Base-by-base conservation (phyloP, 2,113 vertebrate genomes). In the Cebus imitator region DNA sequence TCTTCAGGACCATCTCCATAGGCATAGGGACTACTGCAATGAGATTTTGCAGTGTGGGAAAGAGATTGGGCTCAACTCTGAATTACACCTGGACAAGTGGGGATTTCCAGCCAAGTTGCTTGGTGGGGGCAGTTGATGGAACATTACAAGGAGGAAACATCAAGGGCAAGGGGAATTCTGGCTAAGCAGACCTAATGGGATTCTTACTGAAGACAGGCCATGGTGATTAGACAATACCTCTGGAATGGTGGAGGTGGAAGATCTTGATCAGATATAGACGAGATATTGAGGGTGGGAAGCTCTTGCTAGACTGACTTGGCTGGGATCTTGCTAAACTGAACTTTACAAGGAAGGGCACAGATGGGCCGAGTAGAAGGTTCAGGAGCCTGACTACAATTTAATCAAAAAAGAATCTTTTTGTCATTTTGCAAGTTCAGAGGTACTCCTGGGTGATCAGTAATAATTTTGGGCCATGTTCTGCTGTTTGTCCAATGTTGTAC, bases 391-490 rank as follows among this genome's bases (percentile, higher is more conserved):
- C 14, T 68, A 13, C 43, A 68, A n/a, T 55, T 79, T 68, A 43
- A 43, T 76, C 68, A 52, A 40, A 27, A 50, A 68, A 68, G 16
- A 68, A n/a, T 86, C 37, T 37, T 37, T 37, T 45, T 40, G n/a
- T 18, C 18, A 35, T 30, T 40, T 52, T 43, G 25, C n/a, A 55
- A 52, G 5, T 12, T 55, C 64, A 52, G 23, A 17, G 35, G 72
- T 9, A 13, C 37, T 83, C 48, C 35, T 9, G 21, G 1, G 0
- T 30, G 14, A n/a, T 48, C 45, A 30, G 0, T 20, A n/a, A 6
- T 20, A 30, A 75, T 45, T 61, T 17, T 18, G 8, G 9, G 66
- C 2, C 12, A 2, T 84, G 48, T 58, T 68, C 25, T 86, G 27
- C 73, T 55, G 11, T 52, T 76, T 68, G 13, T 61, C 48, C 32